Percentiles rank a stretch among this genome's conserved stretches.
These are phyloP conservation scores for Holacanthus passer DNA, from an alignment of 2,113 vertebrate genomes.

Conservation along the genomic window DNA sequence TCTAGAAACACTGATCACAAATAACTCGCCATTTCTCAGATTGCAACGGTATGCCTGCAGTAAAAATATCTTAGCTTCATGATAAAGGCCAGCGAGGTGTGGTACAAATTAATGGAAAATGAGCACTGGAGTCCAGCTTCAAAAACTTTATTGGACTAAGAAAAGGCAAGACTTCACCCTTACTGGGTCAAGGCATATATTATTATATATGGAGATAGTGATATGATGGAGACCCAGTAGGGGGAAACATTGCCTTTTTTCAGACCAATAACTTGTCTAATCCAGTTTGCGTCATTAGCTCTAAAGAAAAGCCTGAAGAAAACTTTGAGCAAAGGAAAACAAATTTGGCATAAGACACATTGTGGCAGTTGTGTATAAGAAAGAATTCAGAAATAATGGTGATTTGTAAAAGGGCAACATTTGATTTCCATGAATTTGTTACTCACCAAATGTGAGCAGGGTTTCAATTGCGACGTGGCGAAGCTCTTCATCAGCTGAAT, in stretches of 20 bases:
- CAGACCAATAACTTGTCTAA: not conserved
- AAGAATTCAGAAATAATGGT: not conserved
- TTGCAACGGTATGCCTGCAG: not conserved
- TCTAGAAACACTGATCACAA: not conserved
- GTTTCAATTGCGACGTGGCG: slow-evolving; percentile 93
- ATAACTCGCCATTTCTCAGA: not conserved
- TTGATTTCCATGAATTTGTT: not conserved
- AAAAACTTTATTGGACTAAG: no score
- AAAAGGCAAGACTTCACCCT: no score
- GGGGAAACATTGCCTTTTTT: not conserved
- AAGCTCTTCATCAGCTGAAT: slow-evolving; percentile 92
- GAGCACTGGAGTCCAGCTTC: no score
- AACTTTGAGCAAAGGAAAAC: no score
- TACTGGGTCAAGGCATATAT: no score
- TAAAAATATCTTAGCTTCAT: no score
- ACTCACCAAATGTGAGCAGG: slow-evolving; percentile 93
- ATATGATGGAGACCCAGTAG: no score
- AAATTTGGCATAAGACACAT: no score
- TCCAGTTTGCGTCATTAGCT: not conserved
- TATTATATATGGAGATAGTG: no score
- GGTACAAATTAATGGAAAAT: no score
- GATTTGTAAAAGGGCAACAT: not conserved
- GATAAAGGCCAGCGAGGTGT: no score
- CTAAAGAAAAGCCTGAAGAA: no score
- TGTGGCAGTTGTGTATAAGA: not conserved